Percentiles rank a stretch among this genome's conserved stretches.
Conservation (phyloP, 35 echinoderm and acorn worm species). For the Heliocidaris tuberculata region DNA sequence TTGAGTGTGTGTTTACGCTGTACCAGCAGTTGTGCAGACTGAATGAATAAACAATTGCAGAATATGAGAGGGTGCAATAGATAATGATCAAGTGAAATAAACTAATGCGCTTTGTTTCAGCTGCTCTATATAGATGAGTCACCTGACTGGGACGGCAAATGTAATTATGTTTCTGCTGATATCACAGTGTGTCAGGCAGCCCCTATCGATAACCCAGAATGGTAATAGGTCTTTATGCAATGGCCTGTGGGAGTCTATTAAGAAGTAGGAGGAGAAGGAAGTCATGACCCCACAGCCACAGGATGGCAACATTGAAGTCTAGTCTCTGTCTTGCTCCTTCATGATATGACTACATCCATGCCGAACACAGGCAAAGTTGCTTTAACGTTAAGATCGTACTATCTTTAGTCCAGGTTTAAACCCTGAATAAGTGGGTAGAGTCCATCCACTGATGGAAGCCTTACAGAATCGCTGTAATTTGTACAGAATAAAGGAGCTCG, state of each 20-base stretch:
- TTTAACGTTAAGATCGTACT: too few species aligned
- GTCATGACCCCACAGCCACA: too few species aligned
- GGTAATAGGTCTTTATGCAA: neutral
- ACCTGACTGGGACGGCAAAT: neutral
- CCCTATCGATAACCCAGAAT: neutral
- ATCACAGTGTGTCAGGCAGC: conserved; percentile 7
- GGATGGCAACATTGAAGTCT: neutral
- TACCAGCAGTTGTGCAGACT: neutral
- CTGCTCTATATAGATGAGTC: neutral
- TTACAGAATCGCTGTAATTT: too few species aligned
- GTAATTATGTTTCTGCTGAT: conserved; percentile 18
- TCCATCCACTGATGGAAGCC: too few species aligned
- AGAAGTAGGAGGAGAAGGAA: neutral
- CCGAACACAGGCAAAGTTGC: too few species aligned
- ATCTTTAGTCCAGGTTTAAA: too few species aligned
- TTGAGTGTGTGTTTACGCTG: neutral
- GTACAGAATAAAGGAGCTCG: too few species aligned
- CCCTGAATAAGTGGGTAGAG: too few species aligned
- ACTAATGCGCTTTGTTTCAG: neutral
- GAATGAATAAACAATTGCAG: neutral
- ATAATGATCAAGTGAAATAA: conserved; percentile 8
- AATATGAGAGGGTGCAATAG: neutral
- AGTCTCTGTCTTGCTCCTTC: neutral
- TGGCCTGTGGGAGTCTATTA: neutral
- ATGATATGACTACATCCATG: neutral